Conservation (phyloP, 2,888 invertebrate genomes). For the Andrena camellia region DNA sequence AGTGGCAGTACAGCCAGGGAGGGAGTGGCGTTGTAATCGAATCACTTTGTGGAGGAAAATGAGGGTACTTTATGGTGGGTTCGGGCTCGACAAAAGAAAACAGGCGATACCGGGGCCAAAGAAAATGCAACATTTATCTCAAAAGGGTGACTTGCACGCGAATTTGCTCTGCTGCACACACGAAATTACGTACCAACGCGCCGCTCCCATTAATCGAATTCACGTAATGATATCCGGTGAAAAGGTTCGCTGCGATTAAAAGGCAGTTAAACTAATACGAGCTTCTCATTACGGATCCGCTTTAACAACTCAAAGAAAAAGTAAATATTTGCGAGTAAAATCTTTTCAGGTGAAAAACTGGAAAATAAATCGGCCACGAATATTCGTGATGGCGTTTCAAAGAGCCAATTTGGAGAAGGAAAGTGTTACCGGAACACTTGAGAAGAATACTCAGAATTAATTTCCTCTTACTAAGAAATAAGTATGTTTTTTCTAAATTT, state of each 20-base stretch:
- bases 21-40: conserved; percentile 41
- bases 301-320: background rate
- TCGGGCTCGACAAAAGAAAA: conserved; percentile 51
- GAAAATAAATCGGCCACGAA: background rate
- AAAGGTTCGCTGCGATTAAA: conserved; percentile 21
- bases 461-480: no score
- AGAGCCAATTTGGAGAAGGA: no score
- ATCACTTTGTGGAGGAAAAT: conserved; percentile 54
- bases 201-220: conserved; percentile 19
- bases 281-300: background rate
- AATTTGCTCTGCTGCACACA: conserved; percentile 19
- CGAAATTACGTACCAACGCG: background rate
- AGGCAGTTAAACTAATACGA: background rate
- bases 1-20: conserved; percentile 42
- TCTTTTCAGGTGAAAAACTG: background rate
- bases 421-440: no score
- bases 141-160: background rate
- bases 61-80: conserved; percentile 48
- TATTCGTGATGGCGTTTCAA: no score
- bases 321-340: background rate
- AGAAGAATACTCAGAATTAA: no score
- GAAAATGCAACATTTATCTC: conserved; percentile 40
- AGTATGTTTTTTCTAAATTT: no score
- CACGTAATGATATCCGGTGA: background rate
- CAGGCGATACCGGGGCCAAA: conserved; percentile 30